Conservation (phyloP, 1,140 invertebrate species). For the Tetramorium parvispinum region DNA sequence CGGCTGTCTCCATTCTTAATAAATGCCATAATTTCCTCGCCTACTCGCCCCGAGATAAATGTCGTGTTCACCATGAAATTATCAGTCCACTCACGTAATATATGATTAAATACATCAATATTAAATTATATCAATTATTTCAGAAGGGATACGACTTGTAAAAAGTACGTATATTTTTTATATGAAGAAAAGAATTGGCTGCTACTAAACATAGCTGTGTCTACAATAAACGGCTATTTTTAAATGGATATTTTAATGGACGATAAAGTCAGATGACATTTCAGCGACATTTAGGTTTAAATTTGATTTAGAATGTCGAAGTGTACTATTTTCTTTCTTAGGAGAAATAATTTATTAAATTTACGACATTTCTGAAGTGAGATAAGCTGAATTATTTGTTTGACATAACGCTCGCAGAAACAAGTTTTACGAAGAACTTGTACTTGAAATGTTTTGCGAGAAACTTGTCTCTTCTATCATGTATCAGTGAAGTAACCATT, state of each 20-base stretch:
- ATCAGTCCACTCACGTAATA: neutral
- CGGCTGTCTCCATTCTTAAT: slow-evolving; percentile 39
- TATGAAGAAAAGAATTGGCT: neutral
- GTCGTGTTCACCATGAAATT: slow-evolving; percentile 11
- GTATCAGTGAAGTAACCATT: neutral
- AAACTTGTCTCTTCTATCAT: neutral
- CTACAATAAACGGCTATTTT: neutral
- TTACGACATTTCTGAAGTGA: neutral
- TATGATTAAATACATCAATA: slow-evolving; percentile 5
- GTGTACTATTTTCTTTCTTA: too few relatives aligned
- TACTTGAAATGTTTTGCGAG: neutral
- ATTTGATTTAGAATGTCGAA: neutral
- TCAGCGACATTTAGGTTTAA: neutral
- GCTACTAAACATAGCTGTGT: neutral
- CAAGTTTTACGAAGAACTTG: neutral
- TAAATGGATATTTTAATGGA: neutral
- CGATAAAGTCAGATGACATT: neutral
- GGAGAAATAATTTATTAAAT: neutral
- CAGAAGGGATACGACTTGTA: neutral
- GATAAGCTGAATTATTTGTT: neutral
- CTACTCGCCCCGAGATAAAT: neutral
- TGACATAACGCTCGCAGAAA: neutral
- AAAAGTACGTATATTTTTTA: neutral
- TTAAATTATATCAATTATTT: neutral
- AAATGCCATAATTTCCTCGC: slow-evolving; percentile 36